A percentile compares a stretch with the other conserved stretches of the same genome.
These are phyloP conservation scores for Varecia variegata DNA, from an alignment of 2,797 vertebrate genomes.

Conservation along the genomic window DNA sequence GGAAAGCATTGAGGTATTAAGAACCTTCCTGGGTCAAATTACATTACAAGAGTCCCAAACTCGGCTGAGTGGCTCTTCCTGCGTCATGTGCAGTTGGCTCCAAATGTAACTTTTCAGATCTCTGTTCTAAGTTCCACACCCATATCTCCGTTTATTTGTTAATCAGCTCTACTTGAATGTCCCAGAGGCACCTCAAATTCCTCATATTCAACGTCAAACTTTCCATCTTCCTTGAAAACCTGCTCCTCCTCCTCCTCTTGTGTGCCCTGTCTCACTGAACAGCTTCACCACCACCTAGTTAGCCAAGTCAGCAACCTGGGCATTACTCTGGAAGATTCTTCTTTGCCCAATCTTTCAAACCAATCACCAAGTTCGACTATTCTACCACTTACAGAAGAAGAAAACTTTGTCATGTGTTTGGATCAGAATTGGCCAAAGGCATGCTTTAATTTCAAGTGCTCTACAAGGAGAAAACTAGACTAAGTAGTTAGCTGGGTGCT, in stretches of 20 bases:
- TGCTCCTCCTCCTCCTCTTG: background rate
- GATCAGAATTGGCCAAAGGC: background rate
- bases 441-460: conserved; percentile 21
- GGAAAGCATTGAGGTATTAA: background rate
- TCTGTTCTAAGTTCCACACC: background rate
- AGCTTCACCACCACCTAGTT: background rate
- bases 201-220: background rate
- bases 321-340: background rate
- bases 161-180: background rate
- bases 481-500: background rate
- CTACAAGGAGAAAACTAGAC: conserved; percentile 7
- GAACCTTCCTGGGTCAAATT: background rate
- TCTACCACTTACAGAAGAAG: background rate
- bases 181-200: background rate
- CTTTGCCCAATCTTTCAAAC: background rate
- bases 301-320: background rate
- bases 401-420: background rate
- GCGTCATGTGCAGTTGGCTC: background rate
- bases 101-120: background rate
- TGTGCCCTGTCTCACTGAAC: background rate
- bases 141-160: background rate
- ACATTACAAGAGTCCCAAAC: background rate
- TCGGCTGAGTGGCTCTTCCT: background rate
- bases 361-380: background rate
- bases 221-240: background rate